Evolutionary conservation across 2,113 vertebrate genomes (phyloP).

Genomic region (Scalopus aquaticus): DNA sequence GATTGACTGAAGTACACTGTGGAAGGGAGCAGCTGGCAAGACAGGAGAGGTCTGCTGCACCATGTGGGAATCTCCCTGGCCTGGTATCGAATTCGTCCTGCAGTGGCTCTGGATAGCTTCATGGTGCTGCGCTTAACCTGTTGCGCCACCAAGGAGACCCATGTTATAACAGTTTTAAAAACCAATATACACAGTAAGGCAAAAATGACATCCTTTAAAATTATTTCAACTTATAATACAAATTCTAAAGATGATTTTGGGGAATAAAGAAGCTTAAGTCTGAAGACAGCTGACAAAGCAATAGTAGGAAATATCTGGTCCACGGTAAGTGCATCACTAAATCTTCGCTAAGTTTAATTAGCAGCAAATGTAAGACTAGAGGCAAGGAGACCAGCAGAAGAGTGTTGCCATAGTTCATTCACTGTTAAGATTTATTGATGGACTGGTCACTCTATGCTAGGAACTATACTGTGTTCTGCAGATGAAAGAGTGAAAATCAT

Average conservation of each 20-base stretch:
- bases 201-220: constrained; percentile 22
- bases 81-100: too few species aligned
- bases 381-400: not conserved
- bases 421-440: not conserved
- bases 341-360: not conserved
- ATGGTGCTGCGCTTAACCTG: too few species aligned
- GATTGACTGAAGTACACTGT: too few species aligned
- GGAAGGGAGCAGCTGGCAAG: too few species aligned
- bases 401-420: not conserved
- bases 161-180: constrained; percentile 10
- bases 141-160: too few species aligned
- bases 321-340: not conserved
- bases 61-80: too few species aligned
- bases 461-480: not conserved
- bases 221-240: not conserved
- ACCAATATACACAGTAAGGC: not conserved
- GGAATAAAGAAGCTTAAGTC: not conserved
- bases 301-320: not conserved
- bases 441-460: not conserved
- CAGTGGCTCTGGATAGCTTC: too few species aligned
- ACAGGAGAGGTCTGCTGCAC: too few species aligned
- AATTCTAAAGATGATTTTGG: not conserved
- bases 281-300: not conserved
- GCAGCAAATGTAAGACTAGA: not conserved
- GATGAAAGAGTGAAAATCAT: not conserved